These are phyloP conservation scores for Melozone crissalis DNA, from an alignment of 2,113 vertebrate genomes.

Conservation along the genomic window DNA sequence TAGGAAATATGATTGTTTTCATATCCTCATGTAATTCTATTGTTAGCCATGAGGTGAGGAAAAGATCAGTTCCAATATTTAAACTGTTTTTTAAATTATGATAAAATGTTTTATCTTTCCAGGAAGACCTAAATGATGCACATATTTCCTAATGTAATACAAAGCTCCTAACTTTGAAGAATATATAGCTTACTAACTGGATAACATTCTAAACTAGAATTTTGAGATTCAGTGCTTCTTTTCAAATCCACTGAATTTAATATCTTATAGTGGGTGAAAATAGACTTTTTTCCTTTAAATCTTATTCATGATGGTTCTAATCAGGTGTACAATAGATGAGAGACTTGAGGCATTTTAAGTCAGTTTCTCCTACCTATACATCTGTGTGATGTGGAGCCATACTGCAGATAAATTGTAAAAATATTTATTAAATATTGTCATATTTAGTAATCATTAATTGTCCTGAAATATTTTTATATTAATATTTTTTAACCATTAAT, in stretches of 20 bases:
- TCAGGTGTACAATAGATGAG: not conserved
- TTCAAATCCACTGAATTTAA: not conserved
- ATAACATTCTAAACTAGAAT: not conserved
- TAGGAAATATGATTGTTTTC: not conserved
- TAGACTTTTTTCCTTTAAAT: not conserved
- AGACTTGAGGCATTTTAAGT: not conserved
- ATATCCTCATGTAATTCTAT: not conserved
- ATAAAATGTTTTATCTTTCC: not conserved
- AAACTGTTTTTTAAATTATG: not conserved
- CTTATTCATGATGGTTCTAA: not conserved
- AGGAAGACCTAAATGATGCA: not conserved
- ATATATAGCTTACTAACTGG: accelerated
- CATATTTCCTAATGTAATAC: not conserved
- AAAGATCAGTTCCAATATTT: not conserved
- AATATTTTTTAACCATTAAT: not conserved
- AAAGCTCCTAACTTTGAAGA: not conserved
- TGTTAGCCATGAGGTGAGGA: not conserved
- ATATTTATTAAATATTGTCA: not conserved
- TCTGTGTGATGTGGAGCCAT: not conserved
- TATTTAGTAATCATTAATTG: not conserved
- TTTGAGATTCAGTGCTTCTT: not conserved
- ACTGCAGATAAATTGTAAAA: not conserved
- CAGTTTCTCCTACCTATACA: not conserved
- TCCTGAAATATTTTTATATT: not conserved
- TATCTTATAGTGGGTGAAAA: not conserved